phyloP scores from a whole-genome alignment of 2,888 invertebrate species.

The Acleris laterana region DNA sequence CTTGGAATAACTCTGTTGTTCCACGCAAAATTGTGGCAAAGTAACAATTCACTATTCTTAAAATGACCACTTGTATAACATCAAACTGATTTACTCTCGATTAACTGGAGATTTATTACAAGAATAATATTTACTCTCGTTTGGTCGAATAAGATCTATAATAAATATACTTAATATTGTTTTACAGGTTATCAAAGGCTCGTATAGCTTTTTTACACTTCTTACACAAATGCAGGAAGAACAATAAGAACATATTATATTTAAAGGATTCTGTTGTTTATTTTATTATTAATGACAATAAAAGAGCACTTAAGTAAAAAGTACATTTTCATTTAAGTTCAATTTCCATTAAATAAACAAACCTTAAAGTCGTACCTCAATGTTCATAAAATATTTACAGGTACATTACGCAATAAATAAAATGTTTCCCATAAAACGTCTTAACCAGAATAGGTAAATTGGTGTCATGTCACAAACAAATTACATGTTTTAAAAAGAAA shows the following conservation, averaged over 20 bases:
- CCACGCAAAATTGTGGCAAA: too few species aligned
- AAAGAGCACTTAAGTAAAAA: not conserved
- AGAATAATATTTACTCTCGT: too few species aligned
- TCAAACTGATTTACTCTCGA: too few species aligned
- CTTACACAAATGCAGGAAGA: slow-evolving; percentile 58
- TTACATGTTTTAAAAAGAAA: slow-evolving; percentile 15
- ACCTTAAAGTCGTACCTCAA: too few species aligned
- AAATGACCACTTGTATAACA: too few species aligned
- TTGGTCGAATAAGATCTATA: too few species aligned
- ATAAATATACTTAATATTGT: slow-evolving; percentile 6
- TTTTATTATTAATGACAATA: not conserved
- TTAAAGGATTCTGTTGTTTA: not conserved
- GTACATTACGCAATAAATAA: slow-evolving; percentile 3
- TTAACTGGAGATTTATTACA: too few species aligned
- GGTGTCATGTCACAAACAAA: slow-evolving; percentile 8
- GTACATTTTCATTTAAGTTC: not conserved
- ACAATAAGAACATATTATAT: not conserved
- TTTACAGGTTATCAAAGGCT: slow-evolving; percentile 63
- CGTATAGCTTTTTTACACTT: slow-evolving; percentile 67
- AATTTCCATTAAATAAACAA: not conserved
- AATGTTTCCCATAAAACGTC: slow-evolving; percentile 6
- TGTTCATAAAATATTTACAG: too few species aligned
- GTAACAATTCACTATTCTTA: too few species aligned
- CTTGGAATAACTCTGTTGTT: too few species aligned
- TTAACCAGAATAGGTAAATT: slow-evolving; percentile 16